These are phyloP conservation scores for Diorhabda sublineata DNA, from an alignment of 1,140 invertebrate genomes.

Conservation along the genomic window DNA sequence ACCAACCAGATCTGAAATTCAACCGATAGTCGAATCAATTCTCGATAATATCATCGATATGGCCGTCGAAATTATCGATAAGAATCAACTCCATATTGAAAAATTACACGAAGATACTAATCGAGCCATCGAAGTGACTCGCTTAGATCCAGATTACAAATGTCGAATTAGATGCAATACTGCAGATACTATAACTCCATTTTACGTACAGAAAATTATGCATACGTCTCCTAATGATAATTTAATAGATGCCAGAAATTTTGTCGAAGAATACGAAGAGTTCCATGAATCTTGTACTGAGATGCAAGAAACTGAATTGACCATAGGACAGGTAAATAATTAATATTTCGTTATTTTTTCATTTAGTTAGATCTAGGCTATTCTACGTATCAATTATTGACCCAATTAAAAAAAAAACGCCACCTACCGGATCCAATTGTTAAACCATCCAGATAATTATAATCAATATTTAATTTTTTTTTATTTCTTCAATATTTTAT, in stretches of 20 bases:
- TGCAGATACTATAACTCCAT: constrained; percentile 28
- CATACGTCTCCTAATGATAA: constrained; percentile 36
- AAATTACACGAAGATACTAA: constrained; percentile 16
- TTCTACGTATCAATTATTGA: too few relatives aligned
- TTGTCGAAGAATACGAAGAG: constrained; percentile 46
- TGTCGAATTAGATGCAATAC: constrained; percentile 32
- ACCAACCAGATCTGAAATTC: constrained; percentile 7
- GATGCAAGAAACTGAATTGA: constrained; percentile 32
- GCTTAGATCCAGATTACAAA: constrained; percentile 15
- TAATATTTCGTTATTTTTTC: too few relatives aligned
- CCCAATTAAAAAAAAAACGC: too few relatives aligned
- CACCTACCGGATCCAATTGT: too few relatives aligned
- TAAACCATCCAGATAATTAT: too few relatives aligned
- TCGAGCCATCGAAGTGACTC: constrained; percentile 8
- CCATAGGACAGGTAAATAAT: constrained; percentile 22
- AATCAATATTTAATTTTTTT: too few relatives aligned
- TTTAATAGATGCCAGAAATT: constrained; percentile 41
- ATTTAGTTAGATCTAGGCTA: too few relatives aligned
- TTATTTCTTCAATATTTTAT: too few relatives aligned
- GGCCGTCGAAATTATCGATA: constrained; percentile 36
- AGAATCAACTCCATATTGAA: constrained; percentile 30
- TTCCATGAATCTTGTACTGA: constrained; percentile 44
- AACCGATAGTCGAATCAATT: constrained; percentile 29
- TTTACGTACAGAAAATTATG: constrained; percentile 33
- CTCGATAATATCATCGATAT: constrained; percentile 40